Evolutionary conservation across 2,888 invertebrate genomes (phyloP), one percentile per base, ranked within the genome.

Genomic region (Stratiomys singularior): DNA sequence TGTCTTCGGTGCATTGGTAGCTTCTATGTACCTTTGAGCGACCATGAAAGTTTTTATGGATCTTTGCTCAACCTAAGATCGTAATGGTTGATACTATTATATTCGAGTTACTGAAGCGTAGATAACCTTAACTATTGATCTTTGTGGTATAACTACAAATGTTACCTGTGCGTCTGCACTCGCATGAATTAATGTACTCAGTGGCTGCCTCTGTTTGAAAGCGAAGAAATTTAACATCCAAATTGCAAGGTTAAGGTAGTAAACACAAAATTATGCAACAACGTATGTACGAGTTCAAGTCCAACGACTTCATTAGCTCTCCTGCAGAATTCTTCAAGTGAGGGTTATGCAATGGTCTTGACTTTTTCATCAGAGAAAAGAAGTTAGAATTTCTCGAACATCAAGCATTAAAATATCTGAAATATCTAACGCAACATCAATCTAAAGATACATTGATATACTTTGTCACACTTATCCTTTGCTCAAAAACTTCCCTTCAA

Each of bases 201-300:
- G 5, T 23, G 13, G 4, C 7, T 13, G 15, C 4, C 4, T n/a
- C 52, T 52, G 4, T 52, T 4, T 18, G 52, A 52, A 52, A 3
- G 5, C 13, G 28, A 27, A 27, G 28, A 64, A 27, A 7, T 28
- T 64, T 25, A 11, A 25, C n/a, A 15, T 18, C 1, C 13, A 28
- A 64, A 64, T 23, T 64, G 28, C 27, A 30, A 64, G 64, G 64
- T 30, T 64, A 64, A 25, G 28, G 15, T n/a, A 64, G n/a, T 64
- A 18, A 15, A 15, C 5, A 60, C 9, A 15, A 25, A 60, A 25
- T 2, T 60, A 60, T 27, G 60, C n/a, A 64, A 25, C n/a, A 11
- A 23, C 21, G 18, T 63, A n/a, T 21, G 30, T 64, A 23, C 15
- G 28, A 64, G 64, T 64, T 64, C 30, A 64, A 64, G 60, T 25